Base-by-base conservation (phyloP, 2,888 invertebrate species). In the Drosophila histrio region DNA sequence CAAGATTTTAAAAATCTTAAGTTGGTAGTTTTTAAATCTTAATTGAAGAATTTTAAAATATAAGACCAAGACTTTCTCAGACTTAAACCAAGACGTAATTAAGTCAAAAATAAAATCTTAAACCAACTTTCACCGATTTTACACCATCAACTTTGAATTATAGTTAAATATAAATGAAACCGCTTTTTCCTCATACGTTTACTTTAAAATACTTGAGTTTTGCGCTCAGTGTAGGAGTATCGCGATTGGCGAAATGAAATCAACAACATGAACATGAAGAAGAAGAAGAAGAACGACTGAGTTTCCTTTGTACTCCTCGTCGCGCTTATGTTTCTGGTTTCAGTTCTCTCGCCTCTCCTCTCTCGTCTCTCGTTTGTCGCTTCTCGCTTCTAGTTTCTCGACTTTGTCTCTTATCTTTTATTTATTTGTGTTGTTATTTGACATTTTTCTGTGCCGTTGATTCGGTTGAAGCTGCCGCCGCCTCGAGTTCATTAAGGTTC, bases 401-500 rank as follows among this genome's bases (percentile, higher is more conserved):
- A 24, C 22, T 22, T 46, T 61, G 47, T 44, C 64, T 77, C 84
- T 84, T 77, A 80, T 84, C 84, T 75, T 66, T 80, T 77, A 74
- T 77, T 85, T 76, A 76, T 79, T 82, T 70, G 70, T 67, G 79
- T 69, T 79, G 64, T 83, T 79, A 76, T 83, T 80, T 80, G 73
- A 71, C 83, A 83, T 79, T 83, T 81, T 83, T 79, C 80, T 79
- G 70, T 79, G 79, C 67, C 76, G 80, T 71, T 83, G 76, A 79
- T 69, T 82, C 61, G 63, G 13, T 38, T 39, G 36, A 5, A 38
- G 44, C 63, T 57, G 49, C 49, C 54, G 36, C 22, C 17, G 46
- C 36, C 39, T 15, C 36, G 50, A 69, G 74, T 82, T 76, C 79
- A 80, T 82, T 76, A 80, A 59, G 73, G 59, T 44, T 36, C 28